Percentiles rank a stretch among this genome's conserved stretches.
Evolutionary conservation across 2,888 invertebrate genomes (phyloP).

Genomic region (Notodonta dromedarius): DNA sequence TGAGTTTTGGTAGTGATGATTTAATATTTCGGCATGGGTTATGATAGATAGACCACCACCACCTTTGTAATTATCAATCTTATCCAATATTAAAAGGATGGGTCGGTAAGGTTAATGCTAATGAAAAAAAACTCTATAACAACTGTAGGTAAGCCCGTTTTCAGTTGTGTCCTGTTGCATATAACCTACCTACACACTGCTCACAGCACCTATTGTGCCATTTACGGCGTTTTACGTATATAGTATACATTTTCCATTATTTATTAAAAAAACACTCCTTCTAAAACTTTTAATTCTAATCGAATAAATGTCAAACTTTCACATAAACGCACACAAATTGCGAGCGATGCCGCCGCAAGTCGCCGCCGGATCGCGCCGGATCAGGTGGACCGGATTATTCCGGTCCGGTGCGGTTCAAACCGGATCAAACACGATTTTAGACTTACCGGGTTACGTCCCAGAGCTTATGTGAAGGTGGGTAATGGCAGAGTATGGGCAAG

Average conservation of each 20-base stretch:
- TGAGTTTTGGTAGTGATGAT: slow-evolving; percentile 38
- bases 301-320: slow-evolving; percentile 38
- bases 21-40: neutral
- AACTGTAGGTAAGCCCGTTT: too few species aligned
- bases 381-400: slow-evolving; percentile 81
- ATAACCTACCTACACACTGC: too few species aligned
- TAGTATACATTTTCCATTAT: slow-evolving; percentile 15
- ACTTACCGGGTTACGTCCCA: slow-evolving; percentile 68
- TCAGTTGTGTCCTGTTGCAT: too few species aligned
- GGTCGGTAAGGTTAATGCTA: too few species aligned
- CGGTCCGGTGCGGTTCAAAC: slow-evolving; percentile 70
- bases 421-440: slow-evolving; percentile 79
- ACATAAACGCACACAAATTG: slow-evolving; percentile 34
- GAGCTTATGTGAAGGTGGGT: slow-evolving; percentile 63
- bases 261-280: neutral
- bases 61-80: too few species aligned
- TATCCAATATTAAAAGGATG: too few species aligned
- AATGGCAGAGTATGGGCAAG: slow-evolving; percentile 30
- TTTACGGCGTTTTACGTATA: too few species aligned
- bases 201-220: too few species aligned
- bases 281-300: slow-evolving; percentile 23
- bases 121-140: too few species aligned
- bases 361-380: slow-evolving; percentile 69
- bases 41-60: too few species aligned
- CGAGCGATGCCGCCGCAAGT: slow-evolving; percentile 65